Conservation (phyloP, 2,797 vertebrate genomes). For the Urophycis tenuis region DNA sequence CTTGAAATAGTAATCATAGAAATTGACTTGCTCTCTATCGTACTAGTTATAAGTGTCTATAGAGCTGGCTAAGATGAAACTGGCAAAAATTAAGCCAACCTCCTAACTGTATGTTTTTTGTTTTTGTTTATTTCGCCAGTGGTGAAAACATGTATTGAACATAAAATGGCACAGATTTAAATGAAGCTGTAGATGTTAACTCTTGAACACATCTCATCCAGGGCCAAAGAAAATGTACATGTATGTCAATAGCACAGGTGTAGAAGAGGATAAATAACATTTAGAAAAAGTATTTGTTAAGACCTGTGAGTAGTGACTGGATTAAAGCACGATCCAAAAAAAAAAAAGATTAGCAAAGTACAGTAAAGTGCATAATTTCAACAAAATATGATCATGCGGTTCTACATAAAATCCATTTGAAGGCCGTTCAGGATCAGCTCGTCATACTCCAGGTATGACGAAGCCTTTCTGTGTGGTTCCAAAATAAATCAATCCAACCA, state of each 20-base stretch:
- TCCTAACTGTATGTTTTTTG: neutral
- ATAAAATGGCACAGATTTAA: neutral
- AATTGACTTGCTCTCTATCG: no score
- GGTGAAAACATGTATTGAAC: neutral
- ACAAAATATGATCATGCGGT: neutral
- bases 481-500: neutral
- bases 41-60: no score
- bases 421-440: neutral
- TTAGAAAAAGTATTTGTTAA: neutral
- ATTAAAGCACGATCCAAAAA: neutral
- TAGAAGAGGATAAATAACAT: neutral
- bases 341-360: neutral
- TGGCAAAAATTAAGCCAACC: neutral
- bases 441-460: neutral
- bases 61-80: neutral
- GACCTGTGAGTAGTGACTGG: neutral
- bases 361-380: neutral
- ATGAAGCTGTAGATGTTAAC: neutral
- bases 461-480: neutral
- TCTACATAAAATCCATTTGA: neutral
- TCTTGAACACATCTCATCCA: neutral
- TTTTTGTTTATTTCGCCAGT: neutral
- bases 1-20: no score
- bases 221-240: neutral
- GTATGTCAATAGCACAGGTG: slow-evolving; percentile 1